phyloP scores from a whole-genome alignment of 2,113 vertebrate genomes.

The Peromyscus polionotus region DNA sequence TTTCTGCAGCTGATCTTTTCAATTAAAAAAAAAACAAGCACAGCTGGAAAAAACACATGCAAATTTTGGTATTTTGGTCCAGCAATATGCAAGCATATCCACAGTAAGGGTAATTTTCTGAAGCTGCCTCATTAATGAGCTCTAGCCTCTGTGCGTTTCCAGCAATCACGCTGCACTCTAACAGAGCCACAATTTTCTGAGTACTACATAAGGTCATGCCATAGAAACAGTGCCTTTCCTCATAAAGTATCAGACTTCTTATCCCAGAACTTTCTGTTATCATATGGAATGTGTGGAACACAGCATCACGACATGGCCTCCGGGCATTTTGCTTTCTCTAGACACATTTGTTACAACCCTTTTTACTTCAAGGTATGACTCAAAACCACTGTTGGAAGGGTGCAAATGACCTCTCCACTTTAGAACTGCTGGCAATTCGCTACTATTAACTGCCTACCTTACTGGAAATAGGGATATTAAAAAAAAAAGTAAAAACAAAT shows the following conservation, averaged over 20 bases:
- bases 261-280: not conserved
- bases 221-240: not conserved
- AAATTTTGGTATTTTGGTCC: constrained; percentile 68
- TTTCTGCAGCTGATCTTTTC: constrained; percentile 68
- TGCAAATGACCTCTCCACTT: not conserved
- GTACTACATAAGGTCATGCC: constrained; percentile 14
- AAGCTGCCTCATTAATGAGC: constrained; percentile 81
- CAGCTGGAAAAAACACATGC: constrained; percentile 66
- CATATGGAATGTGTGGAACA: not conserved
- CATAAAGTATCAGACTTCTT: not conserved
- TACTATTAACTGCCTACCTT: not conserved
- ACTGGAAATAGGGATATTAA: not conserved
- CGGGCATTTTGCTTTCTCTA: not conserved
- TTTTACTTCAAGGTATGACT: not conserved
- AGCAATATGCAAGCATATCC: constrained; percentile 53
- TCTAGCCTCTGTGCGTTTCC: constrained; percentile 52
- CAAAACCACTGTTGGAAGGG: not conserved
- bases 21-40: constrained; percentile 59
- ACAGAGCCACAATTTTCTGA: constrained; percentile 48
- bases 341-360: not conserved
- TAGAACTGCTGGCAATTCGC: not conserved
- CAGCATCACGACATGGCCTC: not conserved
- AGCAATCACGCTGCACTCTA: constrained; percentile 37
- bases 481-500: not conserved
- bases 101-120: constrained; percentile 71